phyloP scores from a whole-genome alignment of 2,888 invertebrate species.

The Melolontha melolontha region DNA sequence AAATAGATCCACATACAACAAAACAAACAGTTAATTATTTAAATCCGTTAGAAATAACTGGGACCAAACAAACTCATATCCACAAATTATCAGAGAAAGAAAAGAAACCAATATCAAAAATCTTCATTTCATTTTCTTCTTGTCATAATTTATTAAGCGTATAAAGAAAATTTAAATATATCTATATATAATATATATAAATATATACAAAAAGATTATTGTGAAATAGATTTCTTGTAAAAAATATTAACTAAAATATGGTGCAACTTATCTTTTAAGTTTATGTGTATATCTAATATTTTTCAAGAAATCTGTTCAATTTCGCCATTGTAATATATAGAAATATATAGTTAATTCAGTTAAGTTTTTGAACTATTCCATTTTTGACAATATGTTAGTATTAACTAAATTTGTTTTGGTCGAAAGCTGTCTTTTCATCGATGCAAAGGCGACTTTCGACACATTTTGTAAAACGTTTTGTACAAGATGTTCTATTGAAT shows the following conservation, averaged over 20 bases:
- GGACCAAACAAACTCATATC: slow-evolving; percentile 67
- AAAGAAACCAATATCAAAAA: slow-evolving; percentile 44
- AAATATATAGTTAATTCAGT: slow-evolving; percentile 43
- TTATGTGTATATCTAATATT: slow-evolving; percentile 31
- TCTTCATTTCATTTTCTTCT: slow-evolving; percentile 43
- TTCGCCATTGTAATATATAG: slow-evolving; percentile 43
- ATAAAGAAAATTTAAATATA: slow-evolving; percentile 33
- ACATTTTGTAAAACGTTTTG: slow-evolving; percentile 41
- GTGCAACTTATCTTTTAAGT: slow-evolving; percentile 42
- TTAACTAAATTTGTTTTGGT: slow-evolving; percentile 52
- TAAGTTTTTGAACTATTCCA: slow-evolving; percentile 59
- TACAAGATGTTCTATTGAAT: slow-evolving; percentile 33
- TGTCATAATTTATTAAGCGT: slow-evolving; percentile 44
- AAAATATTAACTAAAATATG: slow-evolving; percentile 37
- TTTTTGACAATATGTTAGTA: slow-evolving; percentile 67
- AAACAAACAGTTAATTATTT: slow-evolving; percentile 50
- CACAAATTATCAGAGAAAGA: slow-evolving; percentile 52
- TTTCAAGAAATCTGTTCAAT: slow-evolving; percentile 44
- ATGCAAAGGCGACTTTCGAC: slow-evolving; percentile 34
- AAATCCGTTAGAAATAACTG: slow-evolving; percentile 59
- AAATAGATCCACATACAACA: slow-evolving; percentile 30
- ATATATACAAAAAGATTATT: slow-evolving; percentile 25
- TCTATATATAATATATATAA: slow-evolving; percentile 35
- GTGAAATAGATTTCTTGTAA: slow-evolving; percentile 43
- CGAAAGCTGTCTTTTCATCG: slow-evolving; percentile 46